Percentiles rank a stretch among this genome's conserved stretches.
These are phyloP conservation scores for Lottia scabra DNA, from an alignment of 2,888 invertebrate species.

Conservation along the genomic window DNA sequence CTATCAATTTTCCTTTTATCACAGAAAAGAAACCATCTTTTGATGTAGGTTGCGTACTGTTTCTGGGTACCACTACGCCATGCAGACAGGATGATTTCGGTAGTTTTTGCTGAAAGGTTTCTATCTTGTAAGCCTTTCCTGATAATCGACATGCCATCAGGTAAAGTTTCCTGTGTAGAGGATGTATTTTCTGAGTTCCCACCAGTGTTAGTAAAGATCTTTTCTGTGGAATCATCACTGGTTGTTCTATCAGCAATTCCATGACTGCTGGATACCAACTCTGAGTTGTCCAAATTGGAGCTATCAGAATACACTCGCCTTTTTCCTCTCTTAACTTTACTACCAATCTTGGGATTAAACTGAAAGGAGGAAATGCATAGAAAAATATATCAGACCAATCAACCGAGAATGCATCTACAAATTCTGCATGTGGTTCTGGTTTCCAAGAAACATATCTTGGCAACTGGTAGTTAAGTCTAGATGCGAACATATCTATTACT, in stretches of 20 bases:
- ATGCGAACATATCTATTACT: constrained; percentile 3
- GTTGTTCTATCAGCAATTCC: not conserved
- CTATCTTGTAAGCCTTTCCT: not conserved
- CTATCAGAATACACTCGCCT: constrained; percentile 10
- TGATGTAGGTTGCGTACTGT: constrained; percentile 20
- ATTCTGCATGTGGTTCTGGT: not conserved
- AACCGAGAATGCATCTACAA: not conserved
- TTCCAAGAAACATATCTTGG: too few species aligned
- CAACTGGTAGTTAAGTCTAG: constrained; percentile 8
- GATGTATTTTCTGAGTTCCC: not conserved
- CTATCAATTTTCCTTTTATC: not conserved
- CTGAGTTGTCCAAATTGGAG: constrained; percentile 11
- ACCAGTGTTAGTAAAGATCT: not conserved
- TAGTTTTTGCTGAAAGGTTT: constrained; percentile 7
- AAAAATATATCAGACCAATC: constrained; percentile 2
- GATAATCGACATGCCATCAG: constrained; percentile 16
- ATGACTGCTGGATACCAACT: constrained; percentile 15
- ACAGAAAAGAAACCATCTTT: constrained; percentile 26
- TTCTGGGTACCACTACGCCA: constrained; percentile 21
- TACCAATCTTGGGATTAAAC: constrained; percentile 8
- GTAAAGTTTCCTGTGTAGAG: constrained; percentile 15
- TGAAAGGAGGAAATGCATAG: too few species aligned
- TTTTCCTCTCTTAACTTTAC: constrained; percentile 2
- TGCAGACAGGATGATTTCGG: constrained; percentile 14
- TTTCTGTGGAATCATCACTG: not conserved